Conservation (phyloP, 2,797 vertebrate species). For the Sandelia bainsii region DNA sequence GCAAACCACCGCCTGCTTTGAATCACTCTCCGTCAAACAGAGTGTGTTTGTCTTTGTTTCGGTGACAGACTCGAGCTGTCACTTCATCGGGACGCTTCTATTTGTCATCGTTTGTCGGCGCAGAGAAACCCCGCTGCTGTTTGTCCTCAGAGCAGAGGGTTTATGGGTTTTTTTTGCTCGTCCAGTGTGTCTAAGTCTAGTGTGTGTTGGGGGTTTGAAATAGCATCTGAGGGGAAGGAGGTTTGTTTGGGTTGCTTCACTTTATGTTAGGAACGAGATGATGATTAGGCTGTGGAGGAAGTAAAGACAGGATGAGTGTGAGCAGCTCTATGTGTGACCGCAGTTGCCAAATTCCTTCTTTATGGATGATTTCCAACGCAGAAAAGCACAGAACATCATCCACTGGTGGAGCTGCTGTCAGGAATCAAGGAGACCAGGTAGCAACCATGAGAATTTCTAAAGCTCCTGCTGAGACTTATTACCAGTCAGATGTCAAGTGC, state of each 20-base stretch:
- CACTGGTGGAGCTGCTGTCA: slow-evolving; percentile 28
- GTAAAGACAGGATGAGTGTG: slow-evolving; percentile 29
- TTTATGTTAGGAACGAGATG: slow-evolving; percentile 29
- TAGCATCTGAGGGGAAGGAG: slow-evolving; percentile 15
- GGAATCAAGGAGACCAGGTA: slow-evolving; percentile 28
- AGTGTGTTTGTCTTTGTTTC: slow-evolving; percentile 53
- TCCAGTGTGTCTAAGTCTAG: slow-evolving; percentile 47
- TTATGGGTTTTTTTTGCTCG: slow-evolving; percentile 46
- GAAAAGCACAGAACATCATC: slow-evolving; percentile 44
- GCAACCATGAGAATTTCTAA: slow-evolving; percentile 19
- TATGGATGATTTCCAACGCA: slow-evolving; percentile 52
- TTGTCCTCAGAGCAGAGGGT: slow-evolving; percentile 28
- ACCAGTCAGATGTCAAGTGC: slow-evolving; percentile 2
- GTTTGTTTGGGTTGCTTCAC: slow-evolving; percentile 42
- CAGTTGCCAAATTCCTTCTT: slow-evolving; percentile 36
- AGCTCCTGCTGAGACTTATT: slow-evolving; percentile 6
- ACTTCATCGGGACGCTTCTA: slow-evolving; percentile 36
- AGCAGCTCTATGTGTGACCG: slow-evolving; percentile 32
- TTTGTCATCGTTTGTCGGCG: slow-evolving; percentile 56
- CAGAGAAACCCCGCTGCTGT: slow-evolving; percentile 41
- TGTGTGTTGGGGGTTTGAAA: slow-evolving; percentile 19
- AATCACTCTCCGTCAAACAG: slow-evolving; percentile 17
- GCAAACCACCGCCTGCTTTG: not conserved
- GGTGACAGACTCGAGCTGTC: slow-evolving; percentile 49
- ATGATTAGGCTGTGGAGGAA: slow-evolving; percentile 39